Conservation (phyloP, 2,888 invertebrate species). For the Anthrax anthrax region DNA sequence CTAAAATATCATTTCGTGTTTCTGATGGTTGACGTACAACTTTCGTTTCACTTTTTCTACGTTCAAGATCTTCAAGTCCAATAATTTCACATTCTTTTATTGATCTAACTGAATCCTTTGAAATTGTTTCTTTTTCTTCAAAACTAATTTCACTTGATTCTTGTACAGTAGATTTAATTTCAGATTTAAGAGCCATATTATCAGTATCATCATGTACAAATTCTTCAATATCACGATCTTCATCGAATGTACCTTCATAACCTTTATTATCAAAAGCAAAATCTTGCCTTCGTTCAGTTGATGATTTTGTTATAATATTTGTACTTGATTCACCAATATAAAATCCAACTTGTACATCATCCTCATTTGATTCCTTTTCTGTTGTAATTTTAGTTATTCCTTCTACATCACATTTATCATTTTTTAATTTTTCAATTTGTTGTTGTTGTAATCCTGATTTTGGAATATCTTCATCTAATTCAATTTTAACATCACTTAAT, state of each 20-base stretch:
- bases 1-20: slow-evolving; percentile 28
- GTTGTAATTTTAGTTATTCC: no score
- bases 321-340: slow-evolving; percentile 34
- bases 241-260: slow-evolving; percentile 8
- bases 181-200: neutral
- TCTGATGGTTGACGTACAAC: slow-evolving; percentile 30
- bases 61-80: neutral
- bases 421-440: neutral
- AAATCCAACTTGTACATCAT: slow-evolving; percentile 22
- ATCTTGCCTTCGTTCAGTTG: slow-evolving; percentile 14
- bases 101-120: neutral
- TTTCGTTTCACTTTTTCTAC: slow-evolving; percentile 13
- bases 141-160: neutral
- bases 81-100: neutral
- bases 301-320: slow-evolving; percentile 30
- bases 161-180: neutral
- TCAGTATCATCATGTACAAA: neutral
- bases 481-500: slow-evolving; percentile 10
- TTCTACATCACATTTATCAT: neutral
- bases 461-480: slow-evolving; percentile 4
- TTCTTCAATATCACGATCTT: neutral
- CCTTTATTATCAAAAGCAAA: slow-evolving; percentile 13
- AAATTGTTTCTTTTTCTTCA: no score
- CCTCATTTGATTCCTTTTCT: slow-evolving; percentile 17
- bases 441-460: neutral